These are phyloP conservation scores for Characodon lateralis DNA, from an alignment of 2,797 vertebrate genomes.

Conservation along the genomic window DNA sequence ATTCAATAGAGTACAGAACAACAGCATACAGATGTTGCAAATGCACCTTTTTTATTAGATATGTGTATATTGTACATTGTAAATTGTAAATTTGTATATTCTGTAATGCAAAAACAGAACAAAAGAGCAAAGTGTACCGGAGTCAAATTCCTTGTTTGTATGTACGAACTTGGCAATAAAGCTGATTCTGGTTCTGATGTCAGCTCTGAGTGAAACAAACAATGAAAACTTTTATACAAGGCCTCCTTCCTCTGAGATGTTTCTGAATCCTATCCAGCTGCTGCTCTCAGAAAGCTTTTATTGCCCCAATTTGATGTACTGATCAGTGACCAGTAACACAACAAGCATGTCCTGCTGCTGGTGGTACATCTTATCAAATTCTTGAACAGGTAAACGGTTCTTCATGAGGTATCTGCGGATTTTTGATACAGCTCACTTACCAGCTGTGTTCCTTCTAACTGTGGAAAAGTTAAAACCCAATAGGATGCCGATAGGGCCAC, in stretches of 20 bases:
- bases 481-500: no score
- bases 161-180: no score
- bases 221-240: conserved; percentile 24
- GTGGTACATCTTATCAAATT: conserved; percentile 4
- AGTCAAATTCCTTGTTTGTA: no score
- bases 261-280: conserved; percentile 2
- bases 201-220: conserved; percentile 28
- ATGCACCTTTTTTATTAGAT: no score
- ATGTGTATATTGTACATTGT: no score
- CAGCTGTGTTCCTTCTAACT: background rate
- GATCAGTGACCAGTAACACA: conserved; percentile 1
- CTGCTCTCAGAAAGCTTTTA: conserved; percentile 24
- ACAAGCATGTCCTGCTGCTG: background rate
- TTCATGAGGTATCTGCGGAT: conserved; percentile 6
- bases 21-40: no score
- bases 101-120: no score
- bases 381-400: background rate
- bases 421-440: conserved; percentile 5
- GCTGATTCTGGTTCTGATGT: no score
- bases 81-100: no score
- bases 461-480: background rate
- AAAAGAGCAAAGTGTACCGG: no score
- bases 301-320: conserved; percentile 3
- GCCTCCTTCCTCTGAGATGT: conserved; percentile 12
- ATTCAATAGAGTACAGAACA: no score